A percentile compares a stretch with the other conserved stretches of the same genome.
Conservation (phyloP, 2,797 vertebrate species). For the Tympanoctomys barrerae region DNA sequence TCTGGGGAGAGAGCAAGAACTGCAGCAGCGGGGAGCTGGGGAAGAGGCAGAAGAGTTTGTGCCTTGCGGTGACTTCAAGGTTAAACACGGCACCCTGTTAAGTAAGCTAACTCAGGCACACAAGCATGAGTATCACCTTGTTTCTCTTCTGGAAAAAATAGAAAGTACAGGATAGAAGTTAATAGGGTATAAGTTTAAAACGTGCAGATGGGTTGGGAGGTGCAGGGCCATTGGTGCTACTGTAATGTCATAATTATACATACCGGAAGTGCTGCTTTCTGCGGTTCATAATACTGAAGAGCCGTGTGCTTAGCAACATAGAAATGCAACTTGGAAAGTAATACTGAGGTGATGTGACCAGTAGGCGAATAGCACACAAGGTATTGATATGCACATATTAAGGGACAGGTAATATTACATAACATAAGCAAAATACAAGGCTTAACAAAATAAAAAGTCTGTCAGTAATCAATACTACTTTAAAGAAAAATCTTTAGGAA, state of each 20-base stretch:
- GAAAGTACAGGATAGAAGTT: neutral
- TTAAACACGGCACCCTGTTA: neutral
- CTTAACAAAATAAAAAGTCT: neutral
- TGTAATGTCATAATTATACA: neutral
- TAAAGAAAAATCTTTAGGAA: neutral
- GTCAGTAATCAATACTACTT: neutral
- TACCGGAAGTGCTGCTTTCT: neutral
- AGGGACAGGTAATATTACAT: neutral
- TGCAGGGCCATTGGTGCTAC: neutral
- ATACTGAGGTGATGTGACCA: neutral
- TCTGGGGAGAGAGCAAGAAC: neutral
- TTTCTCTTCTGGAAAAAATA: neutral
- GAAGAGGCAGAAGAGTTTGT: neutral
- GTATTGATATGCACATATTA: neutral
- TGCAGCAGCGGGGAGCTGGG: neutral
- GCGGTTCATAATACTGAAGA: neutral
- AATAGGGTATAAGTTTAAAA: neutral
- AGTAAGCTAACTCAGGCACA: neutral
- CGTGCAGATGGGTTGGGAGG: neutral
- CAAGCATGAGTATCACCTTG: neutral
- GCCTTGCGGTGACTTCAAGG: neutral
- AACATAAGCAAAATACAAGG: neutral
- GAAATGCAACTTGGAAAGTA: neutral
- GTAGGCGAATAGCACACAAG: neutral
- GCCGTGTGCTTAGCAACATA: neutral